phyloP scores from a whole-genome alignment of 2,113 vertebrate species.

The Semicossyphus pulcher region DNA sequence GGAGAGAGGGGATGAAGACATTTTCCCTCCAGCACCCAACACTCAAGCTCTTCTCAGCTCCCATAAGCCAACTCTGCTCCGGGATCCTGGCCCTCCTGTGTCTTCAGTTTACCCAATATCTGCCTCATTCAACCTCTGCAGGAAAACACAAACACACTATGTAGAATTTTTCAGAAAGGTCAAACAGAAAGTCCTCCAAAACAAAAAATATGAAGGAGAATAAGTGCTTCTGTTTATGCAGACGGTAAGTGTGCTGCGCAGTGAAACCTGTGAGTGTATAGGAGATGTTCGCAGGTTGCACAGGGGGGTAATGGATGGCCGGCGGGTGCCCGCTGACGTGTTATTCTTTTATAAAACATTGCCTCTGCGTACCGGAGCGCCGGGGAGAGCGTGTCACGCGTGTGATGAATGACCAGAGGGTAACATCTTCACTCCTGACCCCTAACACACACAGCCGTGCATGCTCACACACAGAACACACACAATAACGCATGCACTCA shows the following conservation, averaged over 20 bases:
- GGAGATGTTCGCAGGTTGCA: conserved; percentile 61
- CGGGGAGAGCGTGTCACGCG: conserved; percentile 81
- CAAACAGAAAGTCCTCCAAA: neutral
- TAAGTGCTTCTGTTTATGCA: conserved; percentile 34
- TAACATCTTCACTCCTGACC: conserved; percentile 88
- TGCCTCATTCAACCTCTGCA: neutral
- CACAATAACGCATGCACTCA: conserved; percentile 53
- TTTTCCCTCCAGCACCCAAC: conserved; percentile 44
- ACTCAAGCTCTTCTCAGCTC: conserved; percentile 35
- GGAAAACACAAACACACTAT: conserved; percentile 52
- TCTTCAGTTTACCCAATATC: conserved; percentile 8
- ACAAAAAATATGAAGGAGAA: conserved; percentile 2
- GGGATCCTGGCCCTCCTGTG: neutral
- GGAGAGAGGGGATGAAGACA: conserved; percentile 62
- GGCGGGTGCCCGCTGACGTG: conserved; percentile 78
- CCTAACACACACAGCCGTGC: conserved; percentile 57
- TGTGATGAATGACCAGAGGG: conserved; percentile 84
- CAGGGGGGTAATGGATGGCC: conserved; percentile 82
- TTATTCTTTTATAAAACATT: conserved; percentile 88
- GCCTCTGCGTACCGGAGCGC: conserved; percentile 79
- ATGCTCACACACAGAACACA: conserved; percentile 49
- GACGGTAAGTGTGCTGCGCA: neutral
- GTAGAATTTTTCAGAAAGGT: conserved; percentile 46
- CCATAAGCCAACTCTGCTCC: conserved; percentile 44
- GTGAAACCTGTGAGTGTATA: conserved; percentile 33